Evolutionary conservation across 2,797 vertebrate genomes (phyloP).

Genomic region (Sitta carolinensis): DNA sequence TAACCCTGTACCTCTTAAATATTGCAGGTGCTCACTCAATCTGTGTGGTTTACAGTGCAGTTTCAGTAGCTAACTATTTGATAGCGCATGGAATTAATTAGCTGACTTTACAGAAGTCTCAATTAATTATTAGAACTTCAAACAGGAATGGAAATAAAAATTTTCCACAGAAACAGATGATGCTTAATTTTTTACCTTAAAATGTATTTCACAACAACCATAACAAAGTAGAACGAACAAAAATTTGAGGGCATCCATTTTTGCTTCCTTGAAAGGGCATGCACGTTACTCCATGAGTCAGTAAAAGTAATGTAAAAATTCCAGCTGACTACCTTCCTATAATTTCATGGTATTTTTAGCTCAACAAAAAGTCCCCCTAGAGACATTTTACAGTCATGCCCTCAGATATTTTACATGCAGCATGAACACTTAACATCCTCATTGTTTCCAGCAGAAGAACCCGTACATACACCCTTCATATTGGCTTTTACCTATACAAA

Average conservation of each 20-base stretch:
- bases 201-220: not conserved
- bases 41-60: not conserved
- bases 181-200: not conserved
- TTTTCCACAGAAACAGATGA: not conserved
- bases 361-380: not conserved
- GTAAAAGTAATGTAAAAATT: not conserved
- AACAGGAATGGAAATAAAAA: not conserved
- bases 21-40: not conserved
- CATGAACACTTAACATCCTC: not conserved
- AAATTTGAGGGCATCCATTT: not conserved
- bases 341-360: not conserved
- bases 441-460: not conserved
- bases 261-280: not conserved
- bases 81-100: not conserved
- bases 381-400: not conserved
- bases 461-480: fast-evolving
- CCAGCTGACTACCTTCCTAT: not conserved
- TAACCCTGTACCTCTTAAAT: not conserved
- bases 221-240: not conserved
- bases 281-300: not conserved
- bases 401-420: not conserved
- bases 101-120: not conserved
- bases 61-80: not conserved
- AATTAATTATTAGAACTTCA: not conserved
- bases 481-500: not conserved